A percentile compares a stretch with the other conserved stretches of the same genome.
phyloP scores from a whole-genome alignment of 1,140 invertebrate species.

The Asobara japonica region DNA sequence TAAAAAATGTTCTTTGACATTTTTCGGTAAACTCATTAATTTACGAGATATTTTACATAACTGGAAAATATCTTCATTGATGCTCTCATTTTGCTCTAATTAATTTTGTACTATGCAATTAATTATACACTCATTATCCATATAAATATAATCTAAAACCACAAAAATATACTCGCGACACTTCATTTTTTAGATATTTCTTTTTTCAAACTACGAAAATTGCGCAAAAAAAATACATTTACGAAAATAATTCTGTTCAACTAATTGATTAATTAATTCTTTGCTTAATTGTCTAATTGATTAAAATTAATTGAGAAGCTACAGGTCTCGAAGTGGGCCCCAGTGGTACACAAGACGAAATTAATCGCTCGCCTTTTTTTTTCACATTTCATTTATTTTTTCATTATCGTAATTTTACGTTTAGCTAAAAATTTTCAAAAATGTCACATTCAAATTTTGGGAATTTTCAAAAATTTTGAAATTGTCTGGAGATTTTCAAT shows the following conservation, averaged over 20 bases:
- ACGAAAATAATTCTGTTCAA: neutral
- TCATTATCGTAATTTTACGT: neutral
- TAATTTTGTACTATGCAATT: neutral
- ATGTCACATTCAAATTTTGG: too few relatives aligned
- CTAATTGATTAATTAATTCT: neutral
- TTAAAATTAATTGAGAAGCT: neutral
- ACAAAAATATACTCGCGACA: neutral
- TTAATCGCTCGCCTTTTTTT: neutral
- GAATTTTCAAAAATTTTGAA: too few relatives aligned
- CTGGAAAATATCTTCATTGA: too few relatives aligned
- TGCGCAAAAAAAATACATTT: neutral
- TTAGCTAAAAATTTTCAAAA: too few relatives aligned
- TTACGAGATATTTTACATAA: too few relatives aligned
- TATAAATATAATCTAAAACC: neutral
- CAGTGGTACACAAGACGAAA: conserved; percentile 5
- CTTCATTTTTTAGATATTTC: neutral
- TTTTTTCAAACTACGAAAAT: neutral
- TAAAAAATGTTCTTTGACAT: too few relatives aligned
- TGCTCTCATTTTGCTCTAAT: too few relatives aligned
- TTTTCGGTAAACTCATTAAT: too few relatives aligned
- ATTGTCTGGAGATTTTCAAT: too few relatives aligned
- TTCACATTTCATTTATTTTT: neutral
- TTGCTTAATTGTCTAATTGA: too few relatives aligned
- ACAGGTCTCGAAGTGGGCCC: conserved; percentile 20
- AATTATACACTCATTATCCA: neutral